Base-by-base conservation (phyloP, 2,888 invertebrate species). In the Tetranychus piercei region DNA sequence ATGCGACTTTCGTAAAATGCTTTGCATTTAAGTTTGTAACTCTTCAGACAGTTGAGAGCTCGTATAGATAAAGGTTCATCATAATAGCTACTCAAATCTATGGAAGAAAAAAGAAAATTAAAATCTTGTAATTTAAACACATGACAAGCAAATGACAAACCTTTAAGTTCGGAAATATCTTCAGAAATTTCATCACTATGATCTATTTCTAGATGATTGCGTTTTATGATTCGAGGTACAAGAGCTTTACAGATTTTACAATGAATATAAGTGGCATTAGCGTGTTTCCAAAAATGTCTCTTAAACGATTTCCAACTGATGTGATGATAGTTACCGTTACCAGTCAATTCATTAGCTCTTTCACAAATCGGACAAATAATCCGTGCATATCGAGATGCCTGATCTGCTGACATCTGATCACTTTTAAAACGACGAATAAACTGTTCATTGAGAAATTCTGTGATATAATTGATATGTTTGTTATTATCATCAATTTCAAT, bases 311-410 rank as follows among this genome's bases (percentile, higher is more conserved):
- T 69, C 69, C 69, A 69, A 20, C 20, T 20, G 34, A 22, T 23
- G 69, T 20, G 20, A 11, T 23, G 69, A 22, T 20, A 69, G 20
- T 69, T 69, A 7, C 7, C 22, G 11, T 1, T 6, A 69, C 69
- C 69, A 69, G 34, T 1, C 6, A 69, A 11, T 23, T 69, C 6
- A 23, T 69, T 69, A 0, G 69, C 69, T 20, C 34, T 69, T 23
- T 69, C 69, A 4, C 69, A 69, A 20, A 69, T 69, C 1, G 69
- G 69, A 8, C 69, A 69, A 23, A 69, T 23, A 22, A 69, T 69
- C 5, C 34, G 3, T 1, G 34, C 69, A 5, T 69, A 9, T 23
- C 34, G 8, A 11, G 69, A n/a, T 11, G 34, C 22, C 20, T 69
- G 69, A 0, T 69, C 69, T 6, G 20, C 20, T 5, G 9, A 23